These are phyloP conservation scores for Cephus spinipes DNA, from an alignment of 2,888 invertebrate genomes.

Conservation along the genomic window DNA sequence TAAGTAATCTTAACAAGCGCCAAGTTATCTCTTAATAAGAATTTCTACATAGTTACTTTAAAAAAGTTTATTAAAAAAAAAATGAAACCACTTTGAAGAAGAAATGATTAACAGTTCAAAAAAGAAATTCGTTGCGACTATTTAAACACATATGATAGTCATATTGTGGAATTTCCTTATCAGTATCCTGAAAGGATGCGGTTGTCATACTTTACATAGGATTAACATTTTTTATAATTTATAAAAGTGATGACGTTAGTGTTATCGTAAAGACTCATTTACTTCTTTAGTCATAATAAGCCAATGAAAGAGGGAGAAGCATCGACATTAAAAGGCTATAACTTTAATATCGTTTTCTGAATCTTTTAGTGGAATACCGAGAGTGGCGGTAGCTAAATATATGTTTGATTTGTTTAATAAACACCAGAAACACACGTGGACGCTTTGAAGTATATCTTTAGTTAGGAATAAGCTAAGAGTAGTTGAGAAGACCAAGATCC, in stretches of 20 bases:
- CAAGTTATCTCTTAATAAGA: background rate
- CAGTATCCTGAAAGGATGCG: background rate
- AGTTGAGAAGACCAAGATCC: background rate
- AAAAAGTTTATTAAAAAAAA: background rate
- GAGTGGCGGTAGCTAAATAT: conserved; percentile 54
- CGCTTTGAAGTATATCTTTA: conserved; percentile 35
- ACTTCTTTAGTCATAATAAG: background rate
- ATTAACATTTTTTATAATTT: background rate
- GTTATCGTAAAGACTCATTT: background rate
- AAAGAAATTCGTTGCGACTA: background rate
- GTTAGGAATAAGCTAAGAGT: conserved; percentile 37
- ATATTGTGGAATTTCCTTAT: background rate
- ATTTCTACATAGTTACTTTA: background rate
- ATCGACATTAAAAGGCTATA: background rate
- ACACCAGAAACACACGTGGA: conserved; percentile 48
- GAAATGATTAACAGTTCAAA: background rate
- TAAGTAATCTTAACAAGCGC: background rate
- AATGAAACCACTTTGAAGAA: background rate
- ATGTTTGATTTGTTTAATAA: conserved; percentile 56
- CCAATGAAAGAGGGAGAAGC: background rate
- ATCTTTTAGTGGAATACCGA: conserved; percentile 34
- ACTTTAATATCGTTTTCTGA: conserved; percentile 13
- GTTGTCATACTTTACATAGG: background rate
- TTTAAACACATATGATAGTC: background rate
- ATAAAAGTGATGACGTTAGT: background rate